A percentile compares a stretch with the other conserved stretches of the same genome.
phyloP scores from a whole-genome alignment of 2,888 invertebrate species.

The Cyclophora punctaria region DNA sequence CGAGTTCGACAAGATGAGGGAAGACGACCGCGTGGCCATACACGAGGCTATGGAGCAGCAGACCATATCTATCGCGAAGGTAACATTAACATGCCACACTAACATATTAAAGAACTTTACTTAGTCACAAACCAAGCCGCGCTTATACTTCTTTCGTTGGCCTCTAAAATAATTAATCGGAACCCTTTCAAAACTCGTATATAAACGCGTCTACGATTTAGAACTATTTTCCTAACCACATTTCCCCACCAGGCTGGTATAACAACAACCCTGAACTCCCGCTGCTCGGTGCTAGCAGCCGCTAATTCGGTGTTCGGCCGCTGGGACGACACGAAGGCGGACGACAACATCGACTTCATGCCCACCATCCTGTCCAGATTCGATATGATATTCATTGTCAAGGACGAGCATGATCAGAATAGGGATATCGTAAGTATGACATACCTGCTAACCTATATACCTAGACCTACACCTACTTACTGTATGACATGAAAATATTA shows the following conservation, averaged over 20 bases:
- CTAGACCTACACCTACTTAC: too few relatives aligned
- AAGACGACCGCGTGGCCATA: slow-evolving; percentile 98
- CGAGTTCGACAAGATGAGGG: slow-evolving; percentile 99
- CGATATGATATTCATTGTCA: slow-evolving; percentile 99
- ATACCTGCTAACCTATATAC: too few relatives aligned
- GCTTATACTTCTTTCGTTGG: not conserved
- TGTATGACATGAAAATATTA: too few relatives aligned
- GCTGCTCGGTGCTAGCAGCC: slow-evolving; percentile 99
- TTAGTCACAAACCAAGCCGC: not conserved
- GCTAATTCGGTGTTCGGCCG: slow-evolving; percentile 99
- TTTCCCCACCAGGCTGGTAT: slow-evolving; percentile 86
- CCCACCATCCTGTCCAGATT: slow-evolving; percentile 99
- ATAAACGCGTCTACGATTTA: not conserved
- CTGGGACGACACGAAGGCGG: slow-evolving; percentile 99
- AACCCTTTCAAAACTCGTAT: not conserved
- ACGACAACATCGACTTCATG: slow-evolving; percentile 99
- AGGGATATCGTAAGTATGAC: slow-evolving; percentile 85
- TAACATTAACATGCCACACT: slow-evolving; percentile 40
- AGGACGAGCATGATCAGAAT: slow-evolving; percentile 93
- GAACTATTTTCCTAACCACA: not conserved
- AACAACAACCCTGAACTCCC: slow-evolving; percentile 97
- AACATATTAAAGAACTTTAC: too few relatives aligned
- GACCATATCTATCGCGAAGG: slow-evolving; percentile 99
- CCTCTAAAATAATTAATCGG: not conserved
- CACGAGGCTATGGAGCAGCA: slow-evolving; percentile 99